Conservation (phyloP, 2,113 vertebrate genomes). For the Alces alces region DNA sequence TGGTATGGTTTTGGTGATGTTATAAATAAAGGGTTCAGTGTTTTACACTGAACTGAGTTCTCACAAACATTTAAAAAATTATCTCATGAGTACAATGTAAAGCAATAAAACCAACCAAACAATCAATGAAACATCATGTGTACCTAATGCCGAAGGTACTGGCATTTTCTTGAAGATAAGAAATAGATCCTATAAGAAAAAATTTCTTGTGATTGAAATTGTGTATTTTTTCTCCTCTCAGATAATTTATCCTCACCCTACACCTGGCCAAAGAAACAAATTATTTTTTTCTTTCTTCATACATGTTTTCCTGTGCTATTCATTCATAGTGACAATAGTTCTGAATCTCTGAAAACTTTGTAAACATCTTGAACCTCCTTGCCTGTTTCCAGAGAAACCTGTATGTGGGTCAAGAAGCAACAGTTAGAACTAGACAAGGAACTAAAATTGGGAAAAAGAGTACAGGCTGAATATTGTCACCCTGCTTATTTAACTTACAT, state of each 20-base stretch:
- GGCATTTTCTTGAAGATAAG: constrained; percentile 14
- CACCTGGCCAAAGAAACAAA: background rate
- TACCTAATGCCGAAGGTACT: background rate
- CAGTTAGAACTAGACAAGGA: background rate
- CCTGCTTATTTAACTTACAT: background rate
- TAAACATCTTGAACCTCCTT: background rate
- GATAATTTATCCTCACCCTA: background rate
- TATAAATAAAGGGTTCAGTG: constrained; percentile 34
- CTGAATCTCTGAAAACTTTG: background rate
- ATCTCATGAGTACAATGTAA: background rate
- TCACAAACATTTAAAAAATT: constrained; percentile 3
- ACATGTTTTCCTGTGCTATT: background rate
- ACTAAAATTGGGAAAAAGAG: background rate
- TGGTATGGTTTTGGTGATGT: constrained; percentile 55
- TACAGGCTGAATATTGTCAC: background rate
- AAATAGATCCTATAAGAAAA: background rate
- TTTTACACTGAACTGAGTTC: constrained; percentile 15
- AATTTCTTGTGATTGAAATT: background rate
- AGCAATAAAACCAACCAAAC: background rate
- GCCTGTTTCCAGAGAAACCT: background rate
- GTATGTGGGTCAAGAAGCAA: background rate
- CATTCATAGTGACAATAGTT: background rate
- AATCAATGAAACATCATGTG: background rate
- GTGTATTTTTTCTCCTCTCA: background rate
- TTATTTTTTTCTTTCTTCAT: background rate